These are phyloP conservation scores for Blastobasis lacticolella DNA, from an alignment of 2,888 invertebrate species.

Conservation along the genomic window DNA sequence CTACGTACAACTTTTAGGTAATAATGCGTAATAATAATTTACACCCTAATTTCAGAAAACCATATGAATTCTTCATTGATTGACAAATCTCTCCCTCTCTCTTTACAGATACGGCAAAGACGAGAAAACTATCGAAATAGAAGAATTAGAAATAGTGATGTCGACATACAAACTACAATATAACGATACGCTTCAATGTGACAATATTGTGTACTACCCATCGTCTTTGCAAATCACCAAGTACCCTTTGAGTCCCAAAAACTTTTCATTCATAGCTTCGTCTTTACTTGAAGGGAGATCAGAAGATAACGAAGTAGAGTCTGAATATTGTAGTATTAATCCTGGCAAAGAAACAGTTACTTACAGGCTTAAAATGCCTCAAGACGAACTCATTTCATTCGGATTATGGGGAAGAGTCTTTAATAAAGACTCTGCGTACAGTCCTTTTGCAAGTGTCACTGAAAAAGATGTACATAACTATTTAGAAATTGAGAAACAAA, in stretches of 20 bases:
- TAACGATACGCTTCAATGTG: conserved; percentile 44
- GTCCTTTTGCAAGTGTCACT: conserved; percentile 29
- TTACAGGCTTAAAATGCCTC: conserved; percentile 41
- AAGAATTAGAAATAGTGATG: conserved; percentile 60
- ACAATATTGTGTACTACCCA: conserved; percentile 63
- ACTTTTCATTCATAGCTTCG: conserved; percentile 33
- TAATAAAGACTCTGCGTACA: conserved; percentile 40
- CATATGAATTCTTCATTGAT: conserved; percentile 1
- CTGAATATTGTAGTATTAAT: conserved; percentile 1
- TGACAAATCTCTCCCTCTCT: not conserved
- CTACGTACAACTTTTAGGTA: too few relatives aligned
- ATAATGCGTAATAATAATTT: too few relatives aligned
- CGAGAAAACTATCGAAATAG: conserved; percentile 46
- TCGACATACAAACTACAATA: conserved; percentile 41
- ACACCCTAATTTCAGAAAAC: not conserved
- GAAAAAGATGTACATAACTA: conserved; percentile 36
- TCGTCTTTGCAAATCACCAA: conserved; percentile 62
- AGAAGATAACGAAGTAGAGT: conserved; percentile 3
- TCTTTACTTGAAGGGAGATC: conserved; percentile 3
- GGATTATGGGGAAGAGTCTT: conserved; percentile 63
- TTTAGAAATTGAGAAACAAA: conserved; percentile 34
- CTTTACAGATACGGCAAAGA: conserved; percentile 57
- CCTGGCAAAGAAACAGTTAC: conserved; percentile 23
- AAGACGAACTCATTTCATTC: conserved; percentile 60
- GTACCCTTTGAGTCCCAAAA: conserved; percentile 52